Percentiles rank a stretch among this genome's conserved stretches.
Evolutionary conservation across 2,888 invertebrate species (phyloP).

Genomic region (Clanis bilineata): DNA sequence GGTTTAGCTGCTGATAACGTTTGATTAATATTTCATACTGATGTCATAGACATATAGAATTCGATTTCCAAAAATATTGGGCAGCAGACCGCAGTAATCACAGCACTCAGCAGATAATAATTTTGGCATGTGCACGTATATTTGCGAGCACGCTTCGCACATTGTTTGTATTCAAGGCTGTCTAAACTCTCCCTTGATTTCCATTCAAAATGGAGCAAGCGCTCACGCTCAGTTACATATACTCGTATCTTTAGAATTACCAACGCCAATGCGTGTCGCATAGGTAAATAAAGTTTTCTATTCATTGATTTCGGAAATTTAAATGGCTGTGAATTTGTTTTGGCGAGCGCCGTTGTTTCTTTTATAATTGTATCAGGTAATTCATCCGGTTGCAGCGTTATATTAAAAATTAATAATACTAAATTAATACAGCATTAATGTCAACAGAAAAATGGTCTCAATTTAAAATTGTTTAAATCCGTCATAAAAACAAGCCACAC

Average conservation of each 20-base stretch:
- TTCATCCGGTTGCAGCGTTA: not conserved
- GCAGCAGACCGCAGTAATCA: no score
- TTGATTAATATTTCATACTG: no score
- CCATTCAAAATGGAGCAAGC: conserved; percentile 13
- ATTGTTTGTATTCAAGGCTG: conserved; percentile 10
- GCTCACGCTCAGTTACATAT: conserved; percentile 11
- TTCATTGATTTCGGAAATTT: conserved; percentile 11
- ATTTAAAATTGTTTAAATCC: not conserved
- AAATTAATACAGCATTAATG: not conserved
- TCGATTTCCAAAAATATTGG: no score
- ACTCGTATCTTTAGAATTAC: conserved; percentile 2
- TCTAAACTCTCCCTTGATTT: conserved; percentile 12
- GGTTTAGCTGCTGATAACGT: no score
- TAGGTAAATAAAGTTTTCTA: conserved; percentile 10
- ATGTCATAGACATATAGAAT: no score
- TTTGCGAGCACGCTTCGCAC: conserved; percentile 4
- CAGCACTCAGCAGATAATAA: not conserved
- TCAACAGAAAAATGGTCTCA: not conserved
- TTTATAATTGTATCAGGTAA: not conserved
- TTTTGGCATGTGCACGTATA: not conserved
- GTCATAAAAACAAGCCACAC: not conserved
- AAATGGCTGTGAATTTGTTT: conserved; percentile 4
- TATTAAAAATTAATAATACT: not conserved
- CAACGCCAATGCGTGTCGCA: conserved; percentile 10
- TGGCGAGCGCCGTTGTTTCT: not conserved